Evolutionary conservation across 2,888 invertebrate species (phyloP), one percentile per base, ranked within the genome.

Genomic region (Apantesis nais): DNA sequence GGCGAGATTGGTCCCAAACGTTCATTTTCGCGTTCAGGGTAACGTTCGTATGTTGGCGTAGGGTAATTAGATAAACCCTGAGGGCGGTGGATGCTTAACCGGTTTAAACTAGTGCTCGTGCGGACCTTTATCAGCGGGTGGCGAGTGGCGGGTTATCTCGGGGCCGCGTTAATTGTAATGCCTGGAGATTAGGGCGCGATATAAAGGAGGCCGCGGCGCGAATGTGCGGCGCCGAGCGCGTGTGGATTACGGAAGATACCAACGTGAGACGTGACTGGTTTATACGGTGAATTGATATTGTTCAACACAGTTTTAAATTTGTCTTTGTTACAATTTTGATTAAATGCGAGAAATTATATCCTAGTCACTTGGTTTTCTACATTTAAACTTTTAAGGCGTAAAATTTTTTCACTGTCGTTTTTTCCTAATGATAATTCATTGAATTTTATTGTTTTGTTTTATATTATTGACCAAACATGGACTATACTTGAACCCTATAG

Each of bases 141-240:
- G 93, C 93, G 94, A 94, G 90, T 92, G 92, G 84, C 87, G 94
- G 94, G 94, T 94, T 94, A 94, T 94, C 94, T 92, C 82, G 89
- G 89, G 90, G 89, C 89, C 86, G 92, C 94, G 95, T 94, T 95
- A 94, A 95, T 95, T 94, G 95, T 95, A 93, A 94, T 94, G 91
- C 93, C 86, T 86, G 84, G 85, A 94, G 95, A 95, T 95, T 94
- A 93, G 87, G 88, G 81, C 86, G 88, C 90, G 90, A 92, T 92
- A 91, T 93, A 90, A 89, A 90, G 85, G 88, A 87, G 79, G 83
- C 74, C 75, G 79, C 78, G 77, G 78, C 76, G 79, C 76, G 82
- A 82, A 82, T 79, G 77, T 78, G 85, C 82, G 83, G 76, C 79
- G 78, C 75, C 73, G 74, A 78, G 75, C 77, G 83, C 77, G 78